These are phyloP conservation scores for Tinea semifulvella DNA, from an alignment of 2,888 invertebrate genomes.

Conservation along the genomic window DNA sequence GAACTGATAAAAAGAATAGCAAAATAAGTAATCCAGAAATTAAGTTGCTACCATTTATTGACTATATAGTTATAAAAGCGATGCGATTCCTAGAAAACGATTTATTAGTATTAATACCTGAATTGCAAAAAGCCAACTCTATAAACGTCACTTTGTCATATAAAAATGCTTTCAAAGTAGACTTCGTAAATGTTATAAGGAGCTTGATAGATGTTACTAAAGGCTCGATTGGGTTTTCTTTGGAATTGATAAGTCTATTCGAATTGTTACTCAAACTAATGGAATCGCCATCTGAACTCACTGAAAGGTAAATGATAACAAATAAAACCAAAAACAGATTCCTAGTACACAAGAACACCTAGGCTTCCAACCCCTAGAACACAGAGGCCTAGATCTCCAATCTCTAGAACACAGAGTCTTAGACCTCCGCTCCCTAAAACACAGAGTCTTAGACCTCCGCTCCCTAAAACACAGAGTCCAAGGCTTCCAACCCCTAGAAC, in stretches of 20 bases:
- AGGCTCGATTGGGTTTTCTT: slow-evolving; percentile 33
- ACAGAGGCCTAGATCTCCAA: no score
- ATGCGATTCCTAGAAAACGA: slow-evolving; percentile 32
- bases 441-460: no score
- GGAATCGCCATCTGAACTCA: slow-evolving; percentile 25
- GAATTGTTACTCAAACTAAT: slow-evolving; percentile 2
- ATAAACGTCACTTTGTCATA: slow-evolving; percentile 2
- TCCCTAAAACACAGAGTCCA: no score
- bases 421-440: no score
- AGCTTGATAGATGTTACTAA: slow-evolving; percentile 23
- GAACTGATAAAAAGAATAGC: slow-evolving; percentile 22
- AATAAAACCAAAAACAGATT: no score
- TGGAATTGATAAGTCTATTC: slow-evolving; percentile 37
- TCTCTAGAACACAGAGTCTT: no score
- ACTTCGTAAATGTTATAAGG: slow-evolving; percentile 13
- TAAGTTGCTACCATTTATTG: slow-evolving; percentile 66
- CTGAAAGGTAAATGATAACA: no score
- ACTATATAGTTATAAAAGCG: slow-evolving; percentile 54
- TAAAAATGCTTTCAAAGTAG: slow-evolving; percentile 15
- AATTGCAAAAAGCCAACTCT: slow-evolving; percentile 12
- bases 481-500: no score
- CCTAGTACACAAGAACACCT: no score
- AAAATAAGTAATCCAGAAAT: slow-evolving; percentile 22
- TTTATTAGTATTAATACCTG: slow-evolving; percentile 27
- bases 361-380: no score